Base-by-base conservation (phyloP, 2,797 vertebrate species). In the Tenualosa thibaudeaui region DNA sequence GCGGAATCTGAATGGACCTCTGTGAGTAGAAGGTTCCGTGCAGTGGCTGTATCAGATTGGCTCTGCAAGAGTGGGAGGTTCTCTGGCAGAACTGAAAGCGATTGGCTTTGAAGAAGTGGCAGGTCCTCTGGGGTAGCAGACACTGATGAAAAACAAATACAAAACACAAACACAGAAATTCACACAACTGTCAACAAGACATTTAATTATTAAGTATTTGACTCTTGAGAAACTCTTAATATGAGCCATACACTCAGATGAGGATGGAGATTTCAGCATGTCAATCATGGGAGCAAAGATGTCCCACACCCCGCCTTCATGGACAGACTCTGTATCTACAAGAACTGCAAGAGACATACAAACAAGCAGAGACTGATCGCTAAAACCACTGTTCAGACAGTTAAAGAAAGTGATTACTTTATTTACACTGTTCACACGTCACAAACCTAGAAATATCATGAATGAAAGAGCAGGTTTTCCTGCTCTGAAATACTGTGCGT, bases 51-150 rank as follows among this genome's bases (percentile, higher is more conserved):
- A 75, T 40, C 31, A 19, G 37, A 78, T 22, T 60, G 58, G 58
- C 58, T 60, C 37, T 46, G 40, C 71, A 46, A 22, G 5, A 78
- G 5, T 19, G 71, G 37, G 37, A 78, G 37, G 71, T 78, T 60
- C 58, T 60, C 58, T 60, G 58, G 58, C 58, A 60, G 58, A 60
- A 60, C 58, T n/a, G 58, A 60, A 62, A n/a, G n/a, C 15, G n/a
- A 62, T 62, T 62, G 58, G 58, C 58, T 62, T 2, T 62, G 58
- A 24, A 62, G 58, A 24, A 62, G 1, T 8, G 22, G 58, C 1
- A 62, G n/a, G 58, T 62, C 58, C 22, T 62, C 58, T 62, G 58
- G 58, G 6, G 58, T 62, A 24, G 58, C 58, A 24, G 58, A 62
- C 22, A 24, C 58, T 62, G 58, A 24, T 9, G 9, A 7, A 46